Conservation (phyloP, 2,113 vertebrate genomes). For the Triplophysa tibetana region DNA sequence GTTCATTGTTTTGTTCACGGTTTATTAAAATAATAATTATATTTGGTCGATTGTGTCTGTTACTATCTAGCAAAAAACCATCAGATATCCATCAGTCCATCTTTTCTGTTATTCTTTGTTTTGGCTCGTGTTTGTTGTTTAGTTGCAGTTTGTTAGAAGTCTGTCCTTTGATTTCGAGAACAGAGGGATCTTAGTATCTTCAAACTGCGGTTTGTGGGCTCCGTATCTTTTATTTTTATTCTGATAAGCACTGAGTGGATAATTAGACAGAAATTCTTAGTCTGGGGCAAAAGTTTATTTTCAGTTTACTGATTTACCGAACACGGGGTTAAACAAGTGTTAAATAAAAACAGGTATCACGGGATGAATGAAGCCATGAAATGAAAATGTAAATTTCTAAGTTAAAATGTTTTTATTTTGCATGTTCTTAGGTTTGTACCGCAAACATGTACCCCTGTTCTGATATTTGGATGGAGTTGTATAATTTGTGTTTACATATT, state of each 20-base stretch:
- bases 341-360: background rate
- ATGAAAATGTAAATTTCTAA: slow-evolving; percentile 6
- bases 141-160: slow-evolving; percentile 10
- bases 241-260: slow-evolving; percentile 14
- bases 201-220: background rate
- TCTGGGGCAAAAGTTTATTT: background rate
- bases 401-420: background rate
- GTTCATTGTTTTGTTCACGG: no score
- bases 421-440: background rate
- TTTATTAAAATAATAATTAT: no score
- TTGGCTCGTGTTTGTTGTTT: background rate
- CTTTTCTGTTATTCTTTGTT: slow-evolving; percentile 3
- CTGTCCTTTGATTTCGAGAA: slow-evolving; percentile 17
- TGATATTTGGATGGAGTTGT: slow-evolving; percentile 6
- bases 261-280: background rate
- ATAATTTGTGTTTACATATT: slow-evolving; percentile 8
- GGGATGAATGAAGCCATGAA: background rate
- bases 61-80: background rate
- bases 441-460: background rate
- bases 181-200: slow-evolving; percentile 1
- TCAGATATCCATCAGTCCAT: background rate
- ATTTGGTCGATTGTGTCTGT: background rate
- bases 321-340: background rate
- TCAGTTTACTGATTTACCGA: background rate
- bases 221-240: background rate